Conservation (phyloP, 2,113 vertebrate genomes). For the Montifringilla adamsi region DNA sequence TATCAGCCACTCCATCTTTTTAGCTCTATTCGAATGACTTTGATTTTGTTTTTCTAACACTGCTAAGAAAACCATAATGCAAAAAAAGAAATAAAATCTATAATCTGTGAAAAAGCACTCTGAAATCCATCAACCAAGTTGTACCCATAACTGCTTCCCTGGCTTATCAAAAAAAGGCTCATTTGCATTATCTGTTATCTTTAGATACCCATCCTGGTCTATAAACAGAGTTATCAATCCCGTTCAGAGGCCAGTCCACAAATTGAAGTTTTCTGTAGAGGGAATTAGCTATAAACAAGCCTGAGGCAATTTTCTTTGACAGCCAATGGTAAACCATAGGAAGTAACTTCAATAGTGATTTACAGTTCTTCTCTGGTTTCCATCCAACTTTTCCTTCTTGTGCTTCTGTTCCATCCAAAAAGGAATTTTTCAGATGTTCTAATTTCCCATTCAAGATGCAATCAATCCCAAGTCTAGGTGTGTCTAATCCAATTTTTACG, state of each 20-base stretch:
- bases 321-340: constrained; percentile 68
- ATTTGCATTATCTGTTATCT: constrained; percentile 72
- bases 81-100: constrained; percentile 26
- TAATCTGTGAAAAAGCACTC: constrained; percentile 27
- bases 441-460: constrained; percentile 74
- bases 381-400: constrained; percentile 72
- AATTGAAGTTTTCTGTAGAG: constrained; percentile 71
- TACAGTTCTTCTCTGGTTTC: constrained; percentile 74
- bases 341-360: constrained; percentile 72
- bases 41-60: constrained; percentile 53
- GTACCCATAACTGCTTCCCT: constrained; percentile 54
- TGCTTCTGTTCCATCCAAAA: constrained; percentile 63
- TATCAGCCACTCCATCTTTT: constrained; percentile 32
- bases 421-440: constrained; percentile 72
- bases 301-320: constrained; percentile 69
- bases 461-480: constrained; percentile 69
- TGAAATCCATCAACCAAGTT: constrained; percentile 48
- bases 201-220: constrained; percentile 59
- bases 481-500: constrained; percentile 70
- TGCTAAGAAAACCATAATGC: constrained; percentile 24
- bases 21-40: background rate
- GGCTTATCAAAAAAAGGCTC: constrained; percentile 57
- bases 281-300: constrained; percentile 72
- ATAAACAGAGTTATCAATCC: constrained; percentile 73
- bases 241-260: constrained; percentile 65